Percentiles rank a stretch among this genome's conserved stretches.
Conservation (phyloP, 2,113 vertebrate species). For the Scophthalmus maximus region DNA sequence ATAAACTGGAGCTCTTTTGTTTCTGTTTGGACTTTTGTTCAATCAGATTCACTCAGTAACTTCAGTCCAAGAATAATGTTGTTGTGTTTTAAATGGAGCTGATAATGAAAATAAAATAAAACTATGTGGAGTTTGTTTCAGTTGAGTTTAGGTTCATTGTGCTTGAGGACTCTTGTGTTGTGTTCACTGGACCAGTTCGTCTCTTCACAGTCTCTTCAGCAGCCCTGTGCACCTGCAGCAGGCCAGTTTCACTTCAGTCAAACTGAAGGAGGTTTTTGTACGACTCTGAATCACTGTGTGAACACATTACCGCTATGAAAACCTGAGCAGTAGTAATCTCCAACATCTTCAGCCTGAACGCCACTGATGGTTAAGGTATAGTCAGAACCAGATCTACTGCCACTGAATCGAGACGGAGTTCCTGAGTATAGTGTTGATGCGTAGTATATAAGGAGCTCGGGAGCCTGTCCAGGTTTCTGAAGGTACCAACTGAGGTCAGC, state of each 20-base stretch:
- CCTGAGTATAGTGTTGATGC: rapidly evolving
- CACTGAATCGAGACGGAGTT: conserved; percentile 65
- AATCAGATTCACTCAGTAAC: too few species aligned
- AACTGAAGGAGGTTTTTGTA: conserved; percentile 68
- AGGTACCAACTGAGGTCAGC: conserved; percentile 39
- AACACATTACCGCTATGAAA: background rate
- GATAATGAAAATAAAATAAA: too few species aligned
- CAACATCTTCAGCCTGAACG: conserved; percentile 55
- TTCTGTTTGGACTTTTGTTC: too few species aligned
- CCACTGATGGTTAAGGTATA: conserved; percentile 69
- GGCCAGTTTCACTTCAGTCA: conserved; percentile 25
- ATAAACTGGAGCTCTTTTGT: too few species aligned
- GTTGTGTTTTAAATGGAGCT: too few species aligned
- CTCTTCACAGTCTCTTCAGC: too few species aligned
- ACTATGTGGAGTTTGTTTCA: conserved; percentile 14
- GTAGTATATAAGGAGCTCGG: conserved; percentile 53
- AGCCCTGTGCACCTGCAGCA: conserved; percentile 51
- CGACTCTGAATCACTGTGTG: conserved; percentile 65
- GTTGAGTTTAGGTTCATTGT: conserved; percentile 3
- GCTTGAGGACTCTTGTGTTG: conserved; percentile 44
- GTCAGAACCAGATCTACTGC: conserved; percentile 52
- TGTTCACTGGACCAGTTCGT: conserved; percentile 36
- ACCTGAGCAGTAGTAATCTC: conserved; percentile 57
- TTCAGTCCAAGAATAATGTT: too few species aligned
- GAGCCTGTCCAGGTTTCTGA: conserved; percentile 68